Conservation (phyloP, 2,113 vertebrate genomes). For the Catharus bicknelli region DNA sequence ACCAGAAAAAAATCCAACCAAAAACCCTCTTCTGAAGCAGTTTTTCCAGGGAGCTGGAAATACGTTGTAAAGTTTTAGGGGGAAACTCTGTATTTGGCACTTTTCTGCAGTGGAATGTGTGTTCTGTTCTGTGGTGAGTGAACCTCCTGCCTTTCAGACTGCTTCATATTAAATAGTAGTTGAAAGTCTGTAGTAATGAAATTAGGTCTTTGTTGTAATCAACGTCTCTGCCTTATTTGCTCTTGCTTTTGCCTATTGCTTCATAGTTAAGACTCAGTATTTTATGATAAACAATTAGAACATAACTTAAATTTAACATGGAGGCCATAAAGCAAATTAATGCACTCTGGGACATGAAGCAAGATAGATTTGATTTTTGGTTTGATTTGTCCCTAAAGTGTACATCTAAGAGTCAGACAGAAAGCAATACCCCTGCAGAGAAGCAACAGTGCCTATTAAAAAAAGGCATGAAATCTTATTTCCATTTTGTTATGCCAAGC, state of each 20-base stretch:
- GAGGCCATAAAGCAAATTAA: background rate
- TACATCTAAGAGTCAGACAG: background rate
- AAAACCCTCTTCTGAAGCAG: background rate
- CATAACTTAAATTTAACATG: background rate
- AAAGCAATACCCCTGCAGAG: background rate
- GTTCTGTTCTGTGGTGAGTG: background rate
- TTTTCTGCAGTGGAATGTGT: background rate
- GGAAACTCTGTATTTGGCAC: slow-evolving; percentile 7
- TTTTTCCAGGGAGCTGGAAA: slow-evolving; percentile 50
- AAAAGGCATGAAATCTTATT: background rate
- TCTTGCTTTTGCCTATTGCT: background rate
- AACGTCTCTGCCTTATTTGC: background rate
- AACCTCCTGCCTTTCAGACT: slow-evolving; percentile 3
- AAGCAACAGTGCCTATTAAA: background rate
- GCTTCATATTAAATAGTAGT: slow-evolving; percentile 10
- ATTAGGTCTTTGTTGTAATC: slow-evolving; percentile 5
- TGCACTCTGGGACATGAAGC: background rate
- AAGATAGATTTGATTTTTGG: slow-evolving; percentile 24
- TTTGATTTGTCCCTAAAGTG: slow-evolving; percentile 11
- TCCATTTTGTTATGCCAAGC: background rate
- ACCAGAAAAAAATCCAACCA: background rate
- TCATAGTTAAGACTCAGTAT: background rate
- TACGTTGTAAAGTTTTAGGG: slow-evolving; percentile 17
- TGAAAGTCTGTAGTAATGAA: background rate
- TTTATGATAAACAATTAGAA: background rate